Evolutionary conservation across 2,797 vertebrate species (phyloP), one percentile per base, ranked within the genome.

Genomic region (Coregonus sp.): DNA sequence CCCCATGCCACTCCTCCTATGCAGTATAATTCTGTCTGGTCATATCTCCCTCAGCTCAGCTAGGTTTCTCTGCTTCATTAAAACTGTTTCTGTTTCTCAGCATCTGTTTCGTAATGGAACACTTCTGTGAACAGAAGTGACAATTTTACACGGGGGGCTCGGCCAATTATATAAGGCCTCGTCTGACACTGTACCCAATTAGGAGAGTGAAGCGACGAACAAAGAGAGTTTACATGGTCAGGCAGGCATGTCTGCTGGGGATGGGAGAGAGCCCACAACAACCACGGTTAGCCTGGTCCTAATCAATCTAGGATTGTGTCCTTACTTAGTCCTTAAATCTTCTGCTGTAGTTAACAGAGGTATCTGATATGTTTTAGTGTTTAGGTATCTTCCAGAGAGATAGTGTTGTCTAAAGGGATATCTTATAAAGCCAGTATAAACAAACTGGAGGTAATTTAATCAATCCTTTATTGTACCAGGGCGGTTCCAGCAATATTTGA

Each of bases 101-200:
- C 18, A 18, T 63, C 20, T 77, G 51, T 81, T 83, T 78, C 75
- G 74, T 80, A 51, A 76, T 51, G 81, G 31, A 76, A 80, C 67
- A 78, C 71, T 16, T 54, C 51, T 40, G 37, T 40, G 37, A 33
- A 33, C 37, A 40, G 67, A 75, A 75, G 56, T 79, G 65, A 82
- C 59, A 59, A 79, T 59, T 74, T 80, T 47, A 47, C 40, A 47
- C 9, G 9, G 52, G 52, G 3, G 4, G 18, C 14, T 56, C 52
- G 18, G 52, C 63, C 76, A 79, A 75, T 89, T 81, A 82, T 80
- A 50, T 80, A 82, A 86, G 79, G 65, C 66, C 75, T 15, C 52
- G 16, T 73, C 78, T 83, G 80, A 82, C 74, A 84, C 25, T 72
- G 75, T 67, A 65, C 66, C 74, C 75, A 78, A 80, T 84, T 82